Base-by-base conservation (phyloP, 2,113 vertebrate species). In the Esox niger region DNA sequence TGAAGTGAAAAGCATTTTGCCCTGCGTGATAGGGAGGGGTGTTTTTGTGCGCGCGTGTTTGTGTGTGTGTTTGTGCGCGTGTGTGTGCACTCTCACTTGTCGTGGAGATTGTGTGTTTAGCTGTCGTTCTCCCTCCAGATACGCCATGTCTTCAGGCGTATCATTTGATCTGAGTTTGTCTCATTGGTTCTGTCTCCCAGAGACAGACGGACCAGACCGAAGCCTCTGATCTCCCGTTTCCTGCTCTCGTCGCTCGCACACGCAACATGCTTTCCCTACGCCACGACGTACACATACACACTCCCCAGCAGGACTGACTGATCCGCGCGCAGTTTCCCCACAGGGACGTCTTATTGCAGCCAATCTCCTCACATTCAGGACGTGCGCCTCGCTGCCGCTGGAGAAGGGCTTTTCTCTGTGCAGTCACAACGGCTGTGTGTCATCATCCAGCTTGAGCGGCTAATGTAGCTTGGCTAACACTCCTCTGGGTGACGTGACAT, bases 81-180 rank as follows among this genome's bases (percentile, higher is more conserved):
- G 27, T 66, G 47, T 26, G 17, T 55, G 20, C 30, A 8, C 15
- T 21, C 46, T 20, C 15, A 3, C 11, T 23, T 38, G 10, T 43
- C 1, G 57, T 52, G 46, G 4, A 11, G 52, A n/a, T n/a, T 63
- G 21, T 63, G 21, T 59, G 29, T 30, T 30, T 32, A 20, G 4
- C 15, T n/a, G 15, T 30, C 27, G 15, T 15, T 61, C 46, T 43
- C 62, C 52, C 29, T 49, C 66, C 47, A 3, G 1, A 29, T 69
- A 66, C 29, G 61, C 20, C 23, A n/a, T 47, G 59, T 66, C 71
- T 66, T 49, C 64, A n/a, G 29, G 30, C 65, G 67, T 71, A 78
- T 81, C 73, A 81, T 73, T 64, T 70, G 75, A 81, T 84, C 76
- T 67, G 64, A 64, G 57, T 75, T 73, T 63, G 64, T 71, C 67